phyloP scores from a whole-genome alignment of 2,113 vertebrate species.

The Coracopsis vasa region DNA sequence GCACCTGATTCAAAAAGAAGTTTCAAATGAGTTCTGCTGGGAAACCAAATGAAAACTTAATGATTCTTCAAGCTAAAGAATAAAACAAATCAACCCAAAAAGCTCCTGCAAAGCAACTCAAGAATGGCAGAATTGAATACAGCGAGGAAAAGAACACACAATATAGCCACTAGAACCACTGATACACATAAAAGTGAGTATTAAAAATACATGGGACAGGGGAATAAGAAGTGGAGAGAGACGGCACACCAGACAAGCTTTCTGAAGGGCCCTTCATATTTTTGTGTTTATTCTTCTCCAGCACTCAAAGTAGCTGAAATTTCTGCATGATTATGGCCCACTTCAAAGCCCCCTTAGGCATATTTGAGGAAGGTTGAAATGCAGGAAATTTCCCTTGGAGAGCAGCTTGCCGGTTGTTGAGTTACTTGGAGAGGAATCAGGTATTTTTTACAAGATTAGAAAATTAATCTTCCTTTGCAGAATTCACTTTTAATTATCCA shows the following conservation, averaged over 20 bases:
- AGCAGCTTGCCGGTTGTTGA: neutral
- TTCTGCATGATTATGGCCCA: neutral
- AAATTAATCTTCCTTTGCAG: conserved; percentile 49
- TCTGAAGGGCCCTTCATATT: neutral
- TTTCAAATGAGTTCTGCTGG: neutral
- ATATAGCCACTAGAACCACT: neutral
- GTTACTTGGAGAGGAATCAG: conserved; percentile 28
- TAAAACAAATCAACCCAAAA: neutral
- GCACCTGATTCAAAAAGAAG: conserved; percentile 77
- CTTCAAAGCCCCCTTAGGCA: conserved; percentile 17
- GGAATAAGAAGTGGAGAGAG: neutral
- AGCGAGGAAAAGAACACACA: neutral
- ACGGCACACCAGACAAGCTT: neutral
- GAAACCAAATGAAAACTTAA: neutral
- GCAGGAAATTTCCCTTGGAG: neutral
- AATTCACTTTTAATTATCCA: conserved; percentile 24
- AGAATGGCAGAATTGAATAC: neutral
- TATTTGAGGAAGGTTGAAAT: conserved; percentile 26
- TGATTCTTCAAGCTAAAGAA: neutral
- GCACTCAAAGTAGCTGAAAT: conserved; percentile 9
- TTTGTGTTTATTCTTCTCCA: conserved; percentile 12
- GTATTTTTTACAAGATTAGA: conserved; percentile 28
- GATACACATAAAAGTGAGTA: neutral
- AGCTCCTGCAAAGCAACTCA: rapidly evolving
- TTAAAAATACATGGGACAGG: neutral